phyloP scores from a whole-genome alignment of 2,113 vertebrate genomes.

The Gymnobelideus leadbeateri region DNA sequence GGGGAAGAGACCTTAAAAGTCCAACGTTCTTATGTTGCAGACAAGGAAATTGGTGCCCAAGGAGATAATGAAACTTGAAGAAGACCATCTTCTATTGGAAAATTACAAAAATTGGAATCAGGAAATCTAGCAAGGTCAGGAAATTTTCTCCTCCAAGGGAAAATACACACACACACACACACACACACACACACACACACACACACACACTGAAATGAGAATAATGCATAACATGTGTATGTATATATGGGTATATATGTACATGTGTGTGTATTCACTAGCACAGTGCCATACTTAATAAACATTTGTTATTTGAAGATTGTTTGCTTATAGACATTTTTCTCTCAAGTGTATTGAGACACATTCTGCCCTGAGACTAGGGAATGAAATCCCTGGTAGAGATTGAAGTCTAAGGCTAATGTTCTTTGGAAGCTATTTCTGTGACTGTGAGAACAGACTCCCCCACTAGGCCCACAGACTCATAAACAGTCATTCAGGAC shows the following conservation, averaged over 20 bases:
- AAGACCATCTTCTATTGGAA: neutral
- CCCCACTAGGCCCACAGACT: neutral
- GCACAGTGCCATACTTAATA: neutral
- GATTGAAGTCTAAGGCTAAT: neutral
- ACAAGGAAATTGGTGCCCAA: neutral
- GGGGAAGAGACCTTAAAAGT: neutral
- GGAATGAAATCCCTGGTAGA: neutral
- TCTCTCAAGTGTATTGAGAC: neutral
- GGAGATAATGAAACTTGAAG: neutral
- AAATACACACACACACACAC: too few species aligned
- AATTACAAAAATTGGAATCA: neutral
- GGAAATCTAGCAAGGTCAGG: neutral
- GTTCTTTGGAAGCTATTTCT: neutral
- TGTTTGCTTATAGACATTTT: neutral
- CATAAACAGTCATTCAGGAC: neutral
- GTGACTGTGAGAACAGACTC: neutral
- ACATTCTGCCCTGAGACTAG: neutral
- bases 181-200: too few species aligned
- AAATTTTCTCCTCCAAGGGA: neutral
- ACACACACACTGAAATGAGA: too few species aligned
- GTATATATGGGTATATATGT: too few species aligned
- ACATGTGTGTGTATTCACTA: neutral
- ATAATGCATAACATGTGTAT: too few species aligned
- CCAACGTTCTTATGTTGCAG: neutral
- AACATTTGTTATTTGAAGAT: neutral